These are phyloP conservation scores for Coecobrya sp. DNA, from an alignment of 2,888 invertebrate species.

Conservation along the genomic window DNA sequence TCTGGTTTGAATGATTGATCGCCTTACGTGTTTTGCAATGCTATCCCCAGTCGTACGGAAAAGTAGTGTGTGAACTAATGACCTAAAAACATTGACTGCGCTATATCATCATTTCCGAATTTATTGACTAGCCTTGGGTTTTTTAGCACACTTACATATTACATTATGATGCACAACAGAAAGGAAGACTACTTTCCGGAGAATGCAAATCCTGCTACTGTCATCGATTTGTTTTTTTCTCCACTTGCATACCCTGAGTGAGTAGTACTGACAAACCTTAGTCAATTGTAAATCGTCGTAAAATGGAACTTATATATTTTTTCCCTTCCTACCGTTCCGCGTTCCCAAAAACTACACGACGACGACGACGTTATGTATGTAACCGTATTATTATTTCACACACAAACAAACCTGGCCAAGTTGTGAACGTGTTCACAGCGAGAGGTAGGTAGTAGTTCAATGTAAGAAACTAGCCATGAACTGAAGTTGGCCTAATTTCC, in stretches of 20 bases:
- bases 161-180: background rate
- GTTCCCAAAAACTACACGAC: too few relatives aligned
- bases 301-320: background rate
- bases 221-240: slow-evolving; percentile 34
- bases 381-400: background rate
- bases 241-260: background rate
- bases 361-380: background rate
- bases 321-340: background rate
- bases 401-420: background rate
- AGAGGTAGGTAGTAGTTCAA: slow-evolving; percentile 23
- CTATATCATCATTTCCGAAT: slow-evolving; percentile 57
- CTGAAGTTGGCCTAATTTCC: slow-evolving; percentile 74
- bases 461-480: slow-evolving; percentile 62
- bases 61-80: slow-evolving; percentile 70
- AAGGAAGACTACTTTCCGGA: slow-evolving; percentile 33
- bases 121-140: slow-evolving; percentile 71
- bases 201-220: slow-evolving; percentile 51
- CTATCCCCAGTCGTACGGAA: slow-evolving; percentile 15
- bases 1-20: background rate
- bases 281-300: background rate
- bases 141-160: background rate
- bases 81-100: slow-evolving; percentile 68
- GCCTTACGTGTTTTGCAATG: background rate
- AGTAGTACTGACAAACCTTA: background rate
- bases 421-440: background rate